These are phyloP conservation scores for Loxodonta africana DNA, from an alignment of 2,113 vertebrate species.

Conservation along the genomic window DNA sequence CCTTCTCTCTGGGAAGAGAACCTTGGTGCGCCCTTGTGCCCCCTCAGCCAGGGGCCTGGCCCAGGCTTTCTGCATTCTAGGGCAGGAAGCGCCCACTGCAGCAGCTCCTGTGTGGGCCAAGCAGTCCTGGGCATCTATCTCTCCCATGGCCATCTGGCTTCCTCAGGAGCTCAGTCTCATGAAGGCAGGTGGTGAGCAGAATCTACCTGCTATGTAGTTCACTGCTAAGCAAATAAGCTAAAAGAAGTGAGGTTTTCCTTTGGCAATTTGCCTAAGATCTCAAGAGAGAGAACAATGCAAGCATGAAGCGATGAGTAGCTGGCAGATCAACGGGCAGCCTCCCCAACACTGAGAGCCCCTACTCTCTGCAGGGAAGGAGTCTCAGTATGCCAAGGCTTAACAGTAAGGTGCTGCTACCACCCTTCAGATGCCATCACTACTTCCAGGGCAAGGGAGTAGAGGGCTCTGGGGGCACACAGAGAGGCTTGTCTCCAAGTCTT, in stretches of 20 bases:
- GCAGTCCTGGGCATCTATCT: neutral
- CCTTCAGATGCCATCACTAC: neutral
- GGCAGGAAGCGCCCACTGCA: accelerated
- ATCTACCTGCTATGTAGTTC: accelerated
- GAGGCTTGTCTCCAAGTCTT: neutral
- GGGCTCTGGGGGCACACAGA: neutral
- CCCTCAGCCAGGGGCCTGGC: neutral
- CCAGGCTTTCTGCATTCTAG: neutral
- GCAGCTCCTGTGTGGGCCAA: accelerated
- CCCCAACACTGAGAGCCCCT: neutral
- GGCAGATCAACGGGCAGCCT: neutral
- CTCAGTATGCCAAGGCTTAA: neutral
- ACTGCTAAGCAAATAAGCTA: neutral
- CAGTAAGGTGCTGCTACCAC: neutral
- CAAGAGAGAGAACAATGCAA: neutral
- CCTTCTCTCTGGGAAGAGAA: neutral
- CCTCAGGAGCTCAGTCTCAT: neutral
- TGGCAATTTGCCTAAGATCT: neutral
- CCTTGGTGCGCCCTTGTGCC: no score
- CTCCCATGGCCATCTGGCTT: neutral
- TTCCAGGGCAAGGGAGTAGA: neutral
- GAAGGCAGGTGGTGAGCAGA: neutral
- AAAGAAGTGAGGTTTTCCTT: neutral
- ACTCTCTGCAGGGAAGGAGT: neutral
- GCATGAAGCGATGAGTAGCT: neutral